These are phyloP conservation scores for Drosophila pachea DNA, from an alignment of 1,140 invertebrate genomes.

Conservation along the genomic window DNA sequence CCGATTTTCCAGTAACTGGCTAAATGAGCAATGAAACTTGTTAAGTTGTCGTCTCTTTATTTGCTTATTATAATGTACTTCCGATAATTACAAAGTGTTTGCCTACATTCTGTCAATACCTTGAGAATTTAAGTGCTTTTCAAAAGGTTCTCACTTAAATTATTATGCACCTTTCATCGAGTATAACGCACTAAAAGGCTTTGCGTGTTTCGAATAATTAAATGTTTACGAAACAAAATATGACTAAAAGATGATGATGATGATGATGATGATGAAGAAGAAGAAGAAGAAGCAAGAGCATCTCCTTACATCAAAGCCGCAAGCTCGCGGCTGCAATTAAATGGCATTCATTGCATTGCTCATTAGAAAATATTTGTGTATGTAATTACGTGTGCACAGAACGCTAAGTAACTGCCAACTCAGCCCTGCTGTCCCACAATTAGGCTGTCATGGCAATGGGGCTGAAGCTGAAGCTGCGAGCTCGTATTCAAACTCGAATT, in stretches of 20 bases:
- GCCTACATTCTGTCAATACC: constrained; percentile 4
- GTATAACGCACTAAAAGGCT: constrained; percentile 21
- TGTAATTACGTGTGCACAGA: constrained; percentile 61
- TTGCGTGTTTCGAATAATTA: constrained; percentile 30
- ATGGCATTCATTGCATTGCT: constrained; percentile 67
- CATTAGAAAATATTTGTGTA: constrained; percentile 74
- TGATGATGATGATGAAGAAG: no score
- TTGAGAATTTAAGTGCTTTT: constrained; percentile 1
- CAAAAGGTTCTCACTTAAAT: constrained; percentile 1
- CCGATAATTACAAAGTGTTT: constrained; percentile 1
- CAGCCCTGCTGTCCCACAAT: not conserved
- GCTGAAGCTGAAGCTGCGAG: constrained; percentile 9
- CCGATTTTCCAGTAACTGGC: no score
- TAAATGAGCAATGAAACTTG: not conserved
- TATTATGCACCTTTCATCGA: not conserved
- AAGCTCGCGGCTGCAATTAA: constrained; percentile 51
- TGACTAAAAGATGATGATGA: no score
- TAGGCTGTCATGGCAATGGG: constrained; percentile 6
- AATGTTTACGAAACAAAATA: constrained; percentile 5
- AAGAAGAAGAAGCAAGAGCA: constrained; percentile 28
- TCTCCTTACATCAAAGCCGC: constrained; percentile 48
- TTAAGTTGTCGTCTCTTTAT: not conserved
- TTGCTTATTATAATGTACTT: not conserved
- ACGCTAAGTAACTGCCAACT: constrained; percentile 1
- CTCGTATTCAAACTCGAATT: constrained; percentile 13